Evolutionary conservation across 1,140 invertebrate genomes (phyloP).

Genomic region (Sarcophaga peregrina): DNA sequence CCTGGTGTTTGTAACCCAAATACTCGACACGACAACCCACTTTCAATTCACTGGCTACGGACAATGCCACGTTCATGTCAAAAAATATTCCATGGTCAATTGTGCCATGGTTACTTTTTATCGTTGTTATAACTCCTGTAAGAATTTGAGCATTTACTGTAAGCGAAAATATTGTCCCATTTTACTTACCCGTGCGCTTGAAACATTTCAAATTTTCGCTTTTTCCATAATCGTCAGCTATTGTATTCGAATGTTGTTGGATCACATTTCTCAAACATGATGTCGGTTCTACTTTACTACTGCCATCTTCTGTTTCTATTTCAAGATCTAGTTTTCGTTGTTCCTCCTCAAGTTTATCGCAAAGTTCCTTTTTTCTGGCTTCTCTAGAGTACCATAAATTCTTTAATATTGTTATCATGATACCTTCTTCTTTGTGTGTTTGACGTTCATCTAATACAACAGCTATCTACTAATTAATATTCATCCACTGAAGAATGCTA

Average conservation of each 20-base stretch:
- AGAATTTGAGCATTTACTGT: neutral
- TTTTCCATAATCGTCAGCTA: neutral
- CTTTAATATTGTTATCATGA: conserved; percentile 45
- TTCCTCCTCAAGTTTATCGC: conserved; percentile 62
- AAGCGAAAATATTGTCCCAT: neutral
- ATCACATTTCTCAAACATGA: conserved; percentile 39
- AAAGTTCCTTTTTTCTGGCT: conserved; percentile 12
- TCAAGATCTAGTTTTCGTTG: conserved; percentile 61
- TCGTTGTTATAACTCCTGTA: conserved; percentile 51
- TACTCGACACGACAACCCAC: conserved; percentile 54
- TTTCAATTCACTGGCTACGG: conserved; percentile 47
- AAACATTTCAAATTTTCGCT: neutral
- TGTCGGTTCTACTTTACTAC: conserved; percentile 33
- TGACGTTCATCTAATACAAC: neutral
- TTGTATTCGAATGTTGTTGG: neutral
- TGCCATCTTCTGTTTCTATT: conserved; percentile 54
- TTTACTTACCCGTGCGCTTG: conserved; percentile 44
- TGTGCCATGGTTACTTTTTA: conserved; percentile 47
- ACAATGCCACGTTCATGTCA: conserved; percentile 38
- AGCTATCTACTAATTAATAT: neutral
- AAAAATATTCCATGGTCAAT: conserved; percentile 52
- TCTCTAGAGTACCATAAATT: conserved; percentile 45
- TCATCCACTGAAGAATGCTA: neutral
- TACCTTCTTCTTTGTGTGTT: conserved; percentile 2
- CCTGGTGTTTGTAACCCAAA: conserved; percentile 46